These are phyloP conservation scores for Molossus molossus DNA, from an alignment of 2,797 vertebrate species.

Conservation along the genomic window DNA sequence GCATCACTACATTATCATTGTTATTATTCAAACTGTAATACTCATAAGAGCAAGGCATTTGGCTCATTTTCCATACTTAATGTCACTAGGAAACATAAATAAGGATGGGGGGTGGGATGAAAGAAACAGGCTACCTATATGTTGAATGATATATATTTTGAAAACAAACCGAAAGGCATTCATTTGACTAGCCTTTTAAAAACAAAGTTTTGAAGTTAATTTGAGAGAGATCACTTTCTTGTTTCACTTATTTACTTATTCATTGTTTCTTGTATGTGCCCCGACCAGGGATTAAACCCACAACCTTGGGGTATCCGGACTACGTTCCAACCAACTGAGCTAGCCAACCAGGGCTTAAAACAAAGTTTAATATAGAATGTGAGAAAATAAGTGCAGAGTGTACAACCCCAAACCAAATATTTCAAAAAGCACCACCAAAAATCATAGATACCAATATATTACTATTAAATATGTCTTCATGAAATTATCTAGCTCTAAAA, in stretches of 20 bases:
- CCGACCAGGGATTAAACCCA: not conserved
- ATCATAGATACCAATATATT: not conserved
- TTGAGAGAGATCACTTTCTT: not conserved
- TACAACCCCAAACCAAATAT: not conserved
- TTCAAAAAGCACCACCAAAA: not conserved
- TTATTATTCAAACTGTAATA: constrained; percentile 23
- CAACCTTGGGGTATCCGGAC: not conserved
- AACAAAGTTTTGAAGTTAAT: not conserved
- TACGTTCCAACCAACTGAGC: not conserved
- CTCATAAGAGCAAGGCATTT: not conserved
- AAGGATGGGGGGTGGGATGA: not conserved
- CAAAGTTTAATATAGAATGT: not conserved
- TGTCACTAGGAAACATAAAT: not conserved
- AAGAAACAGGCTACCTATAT: not conserved
- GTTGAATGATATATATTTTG: constrained; percentile 30
- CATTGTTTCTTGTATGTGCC: not conserved
- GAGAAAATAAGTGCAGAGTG: not conserved
- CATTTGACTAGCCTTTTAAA: not conserved
- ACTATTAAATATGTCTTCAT: not conserved
- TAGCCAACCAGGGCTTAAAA: not conserved
- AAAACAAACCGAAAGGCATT: not conserved
- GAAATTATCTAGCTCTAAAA: constrained; percentile 62
- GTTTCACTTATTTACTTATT: not conserved
- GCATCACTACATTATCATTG: not conserved
- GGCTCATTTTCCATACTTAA: not conserved